Evolutionary conservation across 2,113 vertebrate species (phyloP).

Genomic region (Climacteris rufus): DNA sequence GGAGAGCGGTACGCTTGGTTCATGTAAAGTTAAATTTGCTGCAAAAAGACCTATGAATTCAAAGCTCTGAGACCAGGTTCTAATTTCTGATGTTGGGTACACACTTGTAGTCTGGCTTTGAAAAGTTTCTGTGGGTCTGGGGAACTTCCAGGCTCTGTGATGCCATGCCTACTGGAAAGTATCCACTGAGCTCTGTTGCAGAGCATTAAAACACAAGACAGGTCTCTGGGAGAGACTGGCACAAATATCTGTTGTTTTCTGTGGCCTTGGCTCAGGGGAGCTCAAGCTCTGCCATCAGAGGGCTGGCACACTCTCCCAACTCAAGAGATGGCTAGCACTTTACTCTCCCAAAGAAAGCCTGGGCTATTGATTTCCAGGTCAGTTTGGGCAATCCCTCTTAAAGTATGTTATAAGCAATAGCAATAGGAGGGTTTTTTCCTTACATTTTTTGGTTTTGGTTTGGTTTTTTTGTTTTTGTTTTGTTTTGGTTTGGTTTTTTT

Average conservation of each 20-base stretch:
- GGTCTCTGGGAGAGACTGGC: background rate
- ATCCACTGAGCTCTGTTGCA: background rate
- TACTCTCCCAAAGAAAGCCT: background rate
- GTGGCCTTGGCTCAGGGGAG: background rate
- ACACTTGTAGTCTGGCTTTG: background rate
- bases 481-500: background rate
- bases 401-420: background rate
- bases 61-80: background rate
- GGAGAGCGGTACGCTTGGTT: background rate
- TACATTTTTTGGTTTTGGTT: no score
- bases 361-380: background rate
- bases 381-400: background rate
- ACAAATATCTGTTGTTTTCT: background rate
- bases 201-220: background rate
- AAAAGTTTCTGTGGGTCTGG: background rate
- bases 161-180: background rate
- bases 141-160: background rate
- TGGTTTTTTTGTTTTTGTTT: background rate
- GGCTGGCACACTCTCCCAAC: background rate
- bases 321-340: background rate
- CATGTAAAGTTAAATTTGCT: conserved; percentile 31
- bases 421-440: background rate
- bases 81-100: background rate
- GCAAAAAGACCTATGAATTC: background rate
- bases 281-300: background rate